Base-by-base conservation (phyloP, 1,140 invertebrate species). In the Rhagoletis pomonella region DNA sequence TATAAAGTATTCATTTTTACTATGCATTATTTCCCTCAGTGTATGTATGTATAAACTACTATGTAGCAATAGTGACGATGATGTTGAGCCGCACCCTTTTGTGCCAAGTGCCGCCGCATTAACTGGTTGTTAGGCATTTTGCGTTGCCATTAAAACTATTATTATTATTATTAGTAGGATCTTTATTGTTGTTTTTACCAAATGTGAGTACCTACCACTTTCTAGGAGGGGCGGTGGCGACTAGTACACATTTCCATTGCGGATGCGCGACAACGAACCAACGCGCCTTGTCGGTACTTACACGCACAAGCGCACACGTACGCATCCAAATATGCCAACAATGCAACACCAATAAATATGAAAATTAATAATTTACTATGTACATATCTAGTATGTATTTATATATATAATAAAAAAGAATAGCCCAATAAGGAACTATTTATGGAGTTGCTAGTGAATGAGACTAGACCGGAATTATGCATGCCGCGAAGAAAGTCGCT, bases 341-440 rank as follows among this genome's bases (percentile, higher is more conserved):
- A 81, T 47, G 50, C n/a, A 81, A 81, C n/a, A 50, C 17, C 19
- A 29, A 81, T 58, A 81, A 81, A 81, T 81, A 81, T 81, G 47
- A 81, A 81, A 81, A 81, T 19, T 81, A 81, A 81, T 58, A 81
- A 81, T 81, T 81, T 50, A 81, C 73, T 81, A 19, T 29, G 29
- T 29, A 29, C 29, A 29, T 29, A 29, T 29, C 29, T 29, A 29
- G 29, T 47, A 77, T 47, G n/a, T 47, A 44, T 77, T 19, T 19
- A 67, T 2, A 29, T 29, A 29, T 29, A 29, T 29, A 29, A 29
- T 55, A 55, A 55, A 55, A 55, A 55, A 7, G 73, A 3, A 4
- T 10, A 10, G 17, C 73, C 73, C 73, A 81, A 81, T 81, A 81
- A 55, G 73, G 73, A 44, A 81, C 47, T n/a, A 10, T 1, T n/a